Conservation (phyloP, 2,888 invertebrate genomes). For the Drosophila buzzatii region DNA sequence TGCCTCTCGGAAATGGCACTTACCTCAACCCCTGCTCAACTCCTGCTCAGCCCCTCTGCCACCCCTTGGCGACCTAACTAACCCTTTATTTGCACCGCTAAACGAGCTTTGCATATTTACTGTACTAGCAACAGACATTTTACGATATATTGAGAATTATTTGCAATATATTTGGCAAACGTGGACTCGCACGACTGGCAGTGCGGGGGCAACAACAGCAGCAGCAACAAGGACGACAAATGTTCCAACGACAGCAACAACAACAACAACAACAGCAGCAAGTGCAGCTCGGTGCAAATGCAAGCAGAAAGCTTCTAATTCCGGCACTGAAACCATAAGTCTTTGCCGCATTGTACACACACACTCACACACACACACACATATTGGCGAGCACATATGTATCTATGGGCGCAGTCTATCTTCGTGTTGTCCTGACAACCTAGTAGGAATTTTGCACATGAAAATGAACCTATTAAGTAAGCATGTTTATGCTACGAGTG, state of each 20-base stretch:
- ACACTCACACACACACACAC: conserved; percentile 26
- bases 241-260: conserved; percentile 70
- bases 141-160: conserved; percentile 82
- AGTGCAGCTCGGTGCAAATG: conserved; percentile 73
- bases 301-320: conserved; percentile 81
- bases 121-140: conserved; percentile 79
- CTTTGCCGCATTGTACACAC: conserved; percentile 78
- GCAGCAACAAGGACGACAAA: conserved; percentile 81
- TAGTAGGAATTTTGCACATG: conserved; percentile 38
- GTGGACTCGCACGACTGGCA: conserved; percentile 2
- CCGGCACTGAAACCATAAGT: conserved; percentile 81
- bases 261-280: conserved; percentile 46
- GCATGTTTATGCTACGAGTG: neutral
- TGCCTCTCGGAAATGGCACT: neutral
- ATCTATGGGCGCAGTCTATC: conserved; percentile 19
- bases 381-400: conserved; percentile 6
- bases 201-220: conserved; percentile 19
- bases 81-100: conserved; percentile 69
- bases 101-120: conserved; percentile 82
- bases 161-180: conserved; percentile 80
- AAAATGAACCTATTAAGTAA: neutral
- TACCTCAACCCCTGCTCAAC: neutral
- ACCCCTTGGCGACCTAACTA: conserved; percentile 8
- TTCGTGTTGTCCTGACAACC: conserved; percentile 23
- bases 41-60: neutral